phyloP scores from a whole-genome alignment of 2,113 vertebrate species.

The Eulemur macaco region DNA sequence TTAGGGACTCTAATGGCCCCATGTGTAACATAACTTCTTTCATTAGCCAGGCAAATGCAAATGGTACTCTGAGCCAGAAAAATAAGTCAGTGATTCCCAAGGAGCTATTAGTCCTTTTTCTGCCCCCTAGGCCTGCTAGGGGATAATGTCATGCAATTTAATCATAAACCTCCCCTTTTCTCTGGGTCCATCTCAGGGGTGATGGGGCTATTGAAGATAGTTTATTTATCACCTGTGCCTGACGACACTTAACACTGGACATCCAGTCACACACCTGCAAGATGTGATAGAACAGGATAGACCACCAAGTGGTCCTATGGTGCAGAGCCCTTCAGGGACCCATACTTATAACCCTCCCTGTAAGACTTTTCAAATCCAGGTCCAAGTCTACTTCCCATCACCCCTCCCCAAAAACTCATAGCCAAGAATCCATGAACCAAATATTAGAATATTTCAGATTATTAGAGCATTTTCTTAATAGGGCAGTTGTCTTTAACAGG shows the following conservation, averaged over 20 bases:
- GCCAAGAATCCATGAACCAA: background rate
- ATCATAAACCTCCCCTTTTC: background rate
- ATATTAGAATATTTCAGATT: background rate
- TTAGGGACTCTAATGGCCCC: slow-evolving; percentile 30
- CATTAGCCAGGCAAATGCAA: slow-evolving; percentile 27
- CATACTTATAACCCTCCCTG: background rate
- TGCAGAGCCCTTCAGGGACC: background rate
- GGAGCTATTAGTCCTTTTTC: background rate
- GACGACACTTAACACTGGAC: background rate
- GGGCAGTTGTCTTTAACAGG: background rate
- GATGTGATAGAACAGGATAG: background rate
- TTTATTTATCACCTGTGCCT: background rate
- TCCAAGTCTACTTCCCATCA: background rate
- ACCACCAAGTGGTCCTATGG: background rate
- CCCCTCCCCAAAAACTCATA: background rate
- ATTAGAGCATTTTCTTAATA: background rate
- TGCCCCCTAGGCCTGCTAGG: background rate
- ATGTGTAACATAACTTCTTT: slow-evolving; percentile 33
- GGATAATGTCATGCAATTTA: background rate
- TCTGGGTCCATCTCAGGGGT: background rate
- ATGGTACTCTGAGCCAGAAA: background rate
- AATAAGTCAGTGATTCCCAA: slow-evolving; percentile 35
- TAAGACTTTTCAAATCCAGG: background rate
- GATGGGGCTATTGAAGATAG: background rate
- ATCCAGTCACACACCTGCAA: background rate